Conservation (phyloP, 2,113 vertebrate genomes). For the Labeo rohita region DNA sequence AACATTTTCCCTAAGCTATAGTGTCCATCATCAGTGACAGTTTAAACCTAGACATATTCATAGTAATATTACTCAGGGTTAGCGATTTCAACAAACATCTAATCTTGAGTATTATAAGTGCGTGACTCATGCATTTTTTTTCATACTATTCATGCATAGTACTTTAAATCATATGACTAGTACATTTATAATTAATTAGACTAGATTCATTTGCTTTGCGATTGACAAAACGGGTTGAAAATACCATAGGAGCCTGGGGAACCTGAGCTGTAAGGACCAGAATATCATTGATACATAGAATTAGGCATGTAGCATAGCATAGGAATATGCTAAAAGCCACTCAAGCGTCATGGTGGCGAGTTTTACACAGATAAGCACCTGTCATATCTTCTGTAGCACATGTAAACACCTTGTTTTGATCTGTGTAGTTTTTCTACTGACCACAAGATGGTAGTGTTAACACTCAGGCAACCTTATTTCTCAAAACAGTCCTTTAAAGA, state of each 20-base stretch:
- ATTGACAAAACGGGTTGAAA: not conserved
- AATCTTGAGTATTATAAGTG: not conserved
- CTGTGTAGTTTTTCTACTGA: not conserved
- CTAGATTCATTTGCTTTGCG: not conserved
- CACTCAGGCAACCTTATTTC: not conserved
- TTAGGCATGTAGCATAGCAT: too few species aligned
- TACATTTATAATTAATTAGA: not conserved
- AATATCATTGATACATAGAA: not conserved
- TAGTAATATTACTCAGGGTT: not conserved
- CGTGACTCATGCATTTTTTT: not conserved
- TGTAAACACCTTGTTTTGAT: not conserved
- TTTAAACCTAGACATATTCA: not conserved
- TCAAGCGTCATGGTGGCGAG: not conserved
- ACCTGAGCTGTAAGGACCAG: not conserved
- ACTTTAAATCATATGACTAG: not conserved
- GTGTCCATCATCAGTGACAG: not conserved
- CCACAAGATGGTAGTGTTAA: conserved; percentile 46
- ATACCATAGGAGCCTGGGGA: not conserved
- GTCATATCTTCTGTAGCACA: not conserved
- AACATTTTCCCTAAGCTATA: not conserved
- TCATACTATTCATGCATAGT: not conserved
- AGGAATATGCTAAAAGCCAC: not conserved
- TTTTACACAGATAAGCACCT: not conserved
- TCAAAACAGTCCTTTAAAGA: not conserved
- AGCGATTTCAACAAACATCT: not conserved